Evolutionary conservation across 2,113 vertebrate genomes (phyloP).

Genomic region (Anser cygnoides): DNA sequence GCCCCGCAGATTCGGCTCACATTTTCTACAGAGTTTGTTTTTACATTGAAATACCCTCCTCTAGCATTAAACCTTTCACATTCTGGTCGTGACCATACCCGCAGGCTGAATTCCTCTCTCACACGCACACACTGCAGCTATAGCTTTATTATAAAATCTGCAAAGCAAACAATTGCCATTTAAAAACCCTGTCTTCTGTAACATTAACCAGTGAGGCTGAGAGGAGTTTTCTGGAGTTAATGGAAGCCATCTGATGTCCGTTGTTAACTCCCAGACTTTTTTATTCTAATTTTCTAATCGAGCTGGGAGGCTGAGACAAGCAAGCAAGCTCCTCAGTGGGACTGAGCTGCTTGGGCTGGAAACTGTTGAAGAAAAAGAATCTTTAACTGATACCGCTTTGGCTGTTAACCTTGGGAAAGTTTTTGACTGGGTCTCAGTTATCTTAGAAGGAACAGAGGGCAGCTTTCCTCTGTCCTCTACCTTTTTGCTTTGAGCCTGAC

Average conservation of each 20-base stretch:
- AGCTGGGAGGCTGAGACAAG: constrained; percentile 17
- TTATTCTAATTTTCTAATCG: constrained; percentile 46
- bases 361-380: background rate
- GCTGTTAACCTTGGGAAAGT: constrained; percentile 21
- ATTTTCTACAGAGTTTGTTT: constrained; percentile 10
- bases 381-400: constrained; percentile 5
- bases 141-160: background rate
- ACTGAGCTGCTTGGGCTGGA: constrained; percentile 38
- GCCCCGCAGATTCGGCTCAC: background rate
- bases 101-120: background rate
- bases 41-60: background rate
- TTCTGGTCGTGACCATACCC: background rate
- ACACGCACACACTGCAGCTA: background rate
- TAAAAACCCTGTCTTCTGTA: background rate
- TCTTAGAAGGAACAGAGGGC: background rate
- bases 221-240: constrained; percentile 36
- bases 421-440: background rate
- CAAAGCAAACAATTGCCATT: constrained; percentile 43
- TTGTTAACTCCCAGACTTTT: constrained; percentile 50
- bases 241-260: constrained; percentile 62
- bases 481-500: background rate
- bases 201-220: background rate
- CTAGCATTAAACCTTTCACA: background rate
- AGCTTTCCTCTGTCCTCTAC: background rate
- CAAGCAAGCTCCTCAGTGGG: background rate